Percentiles rank a stretch among this genome's conserved stretches.
phyloP scores from a whole-genome alignment of 2,888 invertebrate species.

The Microctonus aethiopoides region DNA sequence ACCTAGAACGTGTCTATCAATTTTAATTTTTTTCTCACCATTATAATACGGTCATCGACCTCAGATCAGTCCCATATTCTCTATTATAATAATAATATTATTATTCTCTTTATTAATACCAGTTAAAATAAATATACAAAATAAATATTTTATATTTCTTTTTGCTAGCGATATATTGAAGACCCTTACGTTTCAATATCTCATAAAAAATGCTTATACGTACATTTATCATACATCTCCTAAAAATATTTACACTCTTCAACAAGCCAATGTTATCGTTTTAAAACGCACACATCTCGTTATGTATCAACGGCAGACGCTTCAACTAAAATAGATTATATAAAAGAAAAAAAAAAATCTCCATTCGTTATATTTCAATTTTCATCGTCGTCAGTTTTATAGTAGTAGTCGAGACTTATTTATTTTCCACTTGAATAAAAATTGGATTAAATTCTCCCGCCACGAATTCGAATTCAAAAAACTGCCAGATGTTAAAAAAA shows the following conservation, averaged over 20 bases:
- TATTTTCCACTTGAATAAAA: background rate
- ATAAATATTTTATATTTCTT: background rate
- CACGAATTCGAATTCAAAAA: background rate
- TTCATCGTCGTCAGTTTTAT: background rate
- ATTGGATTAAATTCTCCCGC: background rate
- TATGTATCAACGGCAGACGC: background rate
- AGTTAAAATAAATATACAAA: background rate
- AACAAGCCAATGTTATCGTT: slow-evolving; percentile 8
- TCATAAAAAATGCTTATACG: background rate
- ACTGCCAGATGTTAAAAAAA: background rate
- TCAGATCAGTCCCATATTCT: too few relatives aligned
- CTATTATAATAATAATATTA: too few relatives aligned
- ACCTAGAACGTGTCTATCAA: background rate
- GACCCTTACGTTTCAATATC: background rate
- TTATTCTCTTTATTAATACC: too few relatives aligned
- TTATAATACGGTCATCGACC: background rate
- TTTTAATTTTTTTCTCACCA: background rate
- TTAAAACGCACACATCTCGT: background rate
- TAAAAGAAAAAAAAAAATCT: too few relatives aligned
- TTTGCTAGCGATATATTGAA: background rate
- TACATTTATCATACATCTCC: background rate
- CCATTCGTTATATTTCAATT: background rate
- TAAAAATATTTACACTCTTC: background rate
- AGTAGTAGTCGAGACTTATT: too few relatives aligned
- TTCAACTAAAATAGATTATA: slow-evolving; percentile 21